These are phyloP conservation scores for Hecatera dysodea DNA, from an alignment of 2,888 invertebrate genomes.

Conservation along the genomic window DNA sequence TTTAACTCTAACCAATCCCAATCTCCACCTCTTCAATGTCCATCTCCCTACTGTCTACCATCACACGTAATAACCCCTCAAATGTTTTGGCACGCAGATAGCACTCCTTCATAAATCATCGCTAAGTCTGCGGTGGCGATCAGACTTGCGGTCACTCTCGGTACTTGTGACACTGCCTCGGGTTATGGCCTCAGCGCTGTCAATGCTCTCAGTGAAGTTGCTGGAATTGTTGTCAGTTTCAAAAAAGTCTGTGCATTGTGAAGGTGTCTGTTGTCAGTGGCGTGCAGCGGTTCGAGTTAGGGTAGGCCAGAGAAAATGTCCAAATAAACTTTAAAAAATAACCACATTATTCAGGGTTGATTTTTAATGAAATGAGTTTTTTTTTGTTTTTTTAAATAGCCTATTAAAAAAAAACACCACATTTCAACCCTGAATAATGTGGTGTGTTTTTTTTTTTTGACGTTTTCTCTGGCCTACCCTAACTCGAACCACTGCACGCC, in stretches of 20 bases:
- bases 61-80: conserved; percentile 50
- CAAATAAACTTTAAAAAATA: no score
- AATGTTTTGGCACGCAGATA: conserved; percentile 46
- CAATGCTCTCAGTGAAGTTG: not conserved
- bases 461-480: no score
- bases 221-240: conserved; percentile 5
- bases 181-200: conserved; percentile 25
- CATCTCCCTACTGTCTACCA: not conserved
- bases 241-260: conserved; percentile 1
- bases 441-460: no score
- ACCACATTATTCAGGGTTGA: no score
- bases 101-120: conserved; percentile 71
- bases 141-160: conserved; percentile 21
- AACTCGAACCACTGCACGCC: no score
- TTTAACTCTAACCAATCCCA: not conserved
- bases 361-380: no score
- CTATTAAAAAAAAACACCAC: no score
- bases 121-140: conserved; percentile 69
- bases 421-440: no score
- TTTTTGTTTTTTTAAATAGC: no score
- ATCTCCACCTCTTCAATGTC: not conserved
- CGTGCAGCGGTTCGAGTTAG: no score
- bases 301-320: no score
- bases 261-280: not conserved
- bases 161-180: conserved; percentile 19